Conservation (phyloP, 2,113 vertebrate species). For the Himantopus leucocephalus region DNA sequence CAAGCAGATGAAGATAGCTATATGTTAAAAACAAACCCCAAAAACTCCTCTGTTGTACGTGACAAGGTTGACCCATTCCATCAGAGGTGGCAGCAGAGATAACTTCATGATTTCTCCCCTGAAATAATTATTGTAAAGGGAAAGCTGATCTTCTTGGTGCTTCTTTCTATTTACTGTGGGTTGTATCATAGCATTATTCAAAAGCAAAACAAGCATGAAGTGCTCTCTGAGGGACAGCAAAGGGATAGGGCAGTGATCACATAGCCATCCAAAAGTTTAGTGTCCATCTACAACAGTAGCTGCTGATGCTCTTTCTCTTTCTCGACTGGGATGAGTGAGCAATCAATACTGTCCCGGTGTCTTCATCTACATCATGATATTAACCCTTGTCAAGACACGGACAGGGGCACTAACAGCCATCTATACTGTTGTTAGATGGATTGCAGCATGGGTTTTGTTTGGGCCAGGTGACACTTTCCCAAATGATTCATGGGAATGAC, state of each 20-base stretch:
- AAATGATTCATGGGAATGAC: neutral
- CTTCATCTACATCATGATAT: neutral
- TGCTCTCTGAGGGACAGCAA: neutral
- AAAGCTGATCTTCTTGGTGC: neutral
- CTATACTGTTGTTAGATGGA: neutral
- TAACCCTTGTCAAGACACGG: accelerated
- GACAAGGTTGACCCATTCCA: neutral
- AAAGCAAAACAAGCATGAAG: neutral
- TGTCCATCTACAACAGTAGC: neutral
- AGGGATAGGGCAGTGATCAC: neutral
- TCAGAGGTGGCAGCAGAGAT: neutral
- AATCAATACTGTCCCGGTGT: accelerated
- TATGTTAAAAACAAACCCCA: neutral
- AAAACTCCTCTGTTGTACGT: neutral
- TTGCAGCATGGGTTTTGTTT: neutral
- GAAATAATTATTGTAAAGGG: neutral
- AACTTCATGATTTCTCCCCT: neutral
- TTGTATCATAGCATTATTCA: neutral
- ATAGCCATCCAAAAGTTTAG: neutral
- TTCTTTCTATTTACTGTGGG: neutral
- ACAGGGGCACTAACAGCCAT: neutral
- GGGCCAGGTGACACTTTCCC: neutral
- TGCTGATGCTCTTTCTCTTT: neutral
- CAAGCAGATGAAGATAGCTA: neutral
- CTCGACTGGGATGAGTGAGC: neutral